A percentile compares a stretch with the other conserved stretches of the same genome.
Conservation (phyloP, 1,140 invertebrate genomes). For the Papilio dardanus region DNA sequence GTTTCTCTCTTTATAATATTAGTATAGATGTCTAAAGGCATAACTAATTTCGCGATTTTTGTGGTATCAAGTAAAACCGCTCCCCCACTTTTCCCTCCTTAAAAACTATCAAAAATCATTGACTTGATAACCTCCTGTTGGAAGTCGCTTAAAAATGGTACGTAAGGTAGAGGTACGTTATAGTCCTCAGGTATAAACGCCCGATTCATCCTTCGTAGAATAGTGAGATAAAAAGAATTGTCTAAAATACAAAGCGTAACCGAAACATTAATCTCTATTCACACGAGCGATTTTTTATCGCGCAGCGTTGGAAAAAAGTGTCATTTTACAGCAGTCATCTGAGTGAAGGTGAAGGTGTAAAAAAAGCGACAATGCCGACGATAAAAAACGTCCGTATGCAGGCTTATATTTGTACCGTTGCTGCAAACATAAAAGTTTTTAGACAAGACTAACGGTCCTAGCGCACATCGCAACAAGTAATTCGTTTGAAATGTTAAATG, state of each 20-base stretch:
- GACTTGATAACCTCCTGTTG: not conserved
- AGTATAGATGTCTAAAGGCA: no score
- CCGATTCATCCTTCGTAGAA: not conserved
- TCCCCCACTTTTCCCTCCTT: not conserved
- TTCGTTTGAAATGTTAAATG: not conserved
- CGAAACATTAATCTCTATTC: no score
- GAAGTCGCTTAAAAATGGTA: not conserved
- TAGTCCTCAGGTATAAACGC: not conserved
- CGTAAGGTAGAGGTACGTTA: not conserved
- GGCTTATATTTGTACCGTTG: slow-evolving; percentile 14
- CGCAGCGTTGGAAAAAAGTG: no score
- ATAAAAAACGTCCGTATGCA: no score
- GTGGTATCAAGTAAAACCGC: no score
- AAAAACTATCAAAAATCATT: not conserved
- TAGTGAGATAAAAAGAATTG: not conserved
- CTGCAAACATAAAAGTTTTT: not conserved
- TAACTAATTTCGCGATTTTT: no score
- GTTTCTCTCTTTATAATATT: no score
- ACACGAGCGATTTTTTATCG: no score
- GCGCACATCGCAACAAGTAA: not conserved
- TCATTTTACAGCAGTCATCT: no score
- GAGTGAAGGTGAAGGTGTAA: no score
- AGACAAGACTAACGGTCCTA: slow-evolving; percentile 1
- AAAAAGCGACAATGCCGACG: no score
- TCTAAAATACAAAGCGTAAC: slow-evolving; percentile 8